Evolutionary conservation across 1,140 invertebrate species (phyloP).

Genomic region (Bombus picipes): DNA sequence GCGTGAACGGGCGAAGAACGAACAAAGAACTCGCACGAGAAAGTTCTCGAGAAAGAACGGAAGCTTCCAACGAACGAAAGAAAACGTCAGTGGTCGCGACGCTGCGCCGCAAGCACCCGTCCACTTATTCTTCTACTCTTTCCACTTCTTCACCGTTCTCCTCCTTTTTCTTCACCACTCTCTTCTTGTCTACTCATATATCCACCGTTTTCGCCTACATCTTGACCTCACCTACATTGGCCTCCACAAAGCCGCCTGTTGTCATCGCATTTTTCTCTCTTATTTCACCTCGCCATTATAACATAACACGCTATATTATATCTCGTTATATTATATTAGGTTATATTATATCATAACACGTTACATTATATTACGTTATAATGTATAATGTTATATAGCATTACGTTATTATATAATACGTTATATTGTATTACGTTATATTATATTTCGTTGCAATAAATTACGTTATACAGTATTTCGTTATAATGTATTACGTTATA

Average conservation of each 20-base stretch:
- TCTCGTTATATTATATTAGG: too few species aligned
- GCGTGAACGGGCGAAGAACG: not conserved
- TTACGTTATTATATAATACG: too few species aligned
- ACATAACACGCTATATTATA: too few species aligned
- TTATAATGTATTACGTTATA: too few species aligned
- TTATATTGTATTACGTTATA: too few species aligned
- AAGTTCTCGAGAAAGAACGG: constrained; percentile 17
- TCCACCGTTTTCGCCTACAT: constrained; percentile 23
- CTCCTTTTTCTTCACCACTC: not conserved
- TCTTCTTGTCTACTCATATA: not conserved
- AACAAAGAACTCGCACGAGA: constrained; percentile 23
- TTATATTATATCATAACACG: too few species aligned
- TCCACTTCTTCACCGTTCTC: not conserved
- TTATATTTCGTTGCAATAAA: too few species aligned
- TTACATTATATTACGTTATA: too few species aligned
- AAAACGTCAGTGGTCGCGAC: constrained; percentile 24
- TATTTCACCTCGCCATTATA: not conserved
- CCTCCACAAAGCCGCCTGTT: not conserved
- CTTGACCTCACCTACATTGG: constrained; percentile 18
- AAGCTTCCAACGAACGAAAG: constrained; percentile 4
- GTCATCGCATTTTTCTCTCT: not conserved
- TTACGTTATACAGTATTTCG: too few species aligned
- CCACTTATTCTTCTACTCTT: not conserved
- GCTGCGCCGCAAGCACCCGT: not conserved
- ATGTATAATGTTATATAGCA: too few species aligned